These are phyloP conservation scores for Drosophila tani DNA, from an alignment of 1,140 invertebrate species.

Conservation along the genomic window DNA sequence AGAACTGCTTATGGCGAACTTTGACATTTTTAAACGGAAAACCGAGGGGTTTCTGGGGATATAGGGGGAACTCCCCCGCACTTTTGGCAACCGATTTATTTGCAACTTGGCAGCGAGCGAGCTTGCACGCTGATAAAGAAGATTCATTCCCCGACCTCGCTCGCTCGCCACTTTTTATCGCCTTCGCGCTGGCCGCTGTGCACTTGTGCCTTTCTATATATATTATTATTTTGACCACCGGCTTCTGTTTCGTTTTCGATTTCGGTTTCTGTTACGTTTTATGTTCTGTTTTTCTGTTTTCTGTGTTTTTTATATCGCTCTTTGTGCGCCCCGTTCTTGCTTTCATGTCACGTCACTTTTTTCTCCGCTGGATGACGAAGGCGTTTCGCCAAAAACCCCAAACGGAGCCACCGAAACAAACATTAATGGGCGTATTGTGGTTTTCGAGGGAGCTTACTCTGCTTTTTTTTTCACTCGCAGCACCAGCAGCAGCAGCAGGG, in stretches of 20 bases:
- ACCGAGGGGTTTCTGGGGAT: background rate
- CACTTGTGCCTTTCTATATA: slow-evolving; percentile 29
- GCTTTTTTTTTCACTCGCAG: slow-evolving; percentile 56
- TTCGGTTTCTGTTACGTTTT: slow-evolving; percentile 47
- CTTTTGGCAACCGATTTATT: slow-evolving; percentile 47
- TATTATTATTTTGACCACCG: slow-evolving; percentile 56
- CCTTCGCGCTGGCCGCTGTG: slow-evolving; percentile 15
- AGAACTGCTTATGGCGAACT: slow-evolving; percentile 27
- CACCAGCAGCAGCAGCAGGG: slow-evolving; percentile 19
- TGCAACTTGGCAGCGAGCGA: slow-evolving; percentile 44
- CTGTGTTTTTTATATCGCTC: slow-evolving; percentile 51
- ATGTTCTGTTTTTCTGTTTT: slow-evolving; percentile 29
- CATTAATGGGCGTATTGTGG: slow-evolving; percentile 49
- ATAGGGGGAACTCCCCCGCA: slow-evolving; percentile 22
- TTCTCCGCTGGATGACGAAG: slow-evolving; percentile 75
- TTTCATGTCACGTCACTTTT: slow-evolving; percentile 80
- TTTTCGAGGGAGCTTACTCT: slow-evolving; percentile 34
- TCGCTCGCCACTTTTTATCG: slow-evolving; percentile 33
- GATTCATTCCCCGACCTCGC: slow-evolving; percentile 39
- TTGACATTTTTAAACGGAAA: slow-evolving; percentile 46
- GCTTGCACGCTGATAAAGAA: slow-evolving; percentile 42
- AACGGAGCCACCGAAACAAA: slow-evolving; percentile 47
- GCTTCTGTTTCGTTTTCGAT: slow-evolving; percentile 44
- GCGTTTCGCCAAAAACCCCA: slow-evolving; percentile 63
- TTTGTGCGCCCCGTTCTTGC: slow-evolving; percentile 56